Conservation (phyloP, 2,888 invertebrate species). For the Cheilosia scutellata region DNA sequence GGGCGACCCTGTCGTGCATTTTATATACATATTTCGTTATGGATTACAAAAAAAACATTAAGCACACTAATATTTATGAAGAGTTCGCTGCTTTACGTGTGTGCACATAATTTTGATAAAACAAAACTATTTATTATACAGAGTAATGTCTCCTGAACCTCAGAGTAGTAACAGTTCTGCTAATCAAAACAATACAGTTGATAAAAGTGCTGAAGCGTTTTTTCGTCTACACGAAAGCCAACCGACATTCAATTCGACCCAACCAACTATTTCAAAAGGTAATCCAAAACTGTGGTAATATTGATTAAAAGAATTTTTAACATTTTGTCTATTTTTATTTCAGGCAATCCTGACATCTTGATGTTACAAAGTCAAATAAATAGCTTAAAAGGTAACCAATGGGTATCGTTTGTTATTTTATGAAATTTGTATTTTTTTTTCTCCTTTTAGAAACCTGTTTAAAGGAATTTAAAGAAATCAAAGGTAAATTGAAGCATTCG, state of each 20-base stretch:
- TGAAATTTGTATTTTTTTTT: not conserved
- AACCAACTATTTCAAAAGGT: conserved; percentile 6
- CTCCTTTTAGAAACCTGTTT: conserved; percentile 25
- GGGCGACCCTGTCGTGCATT: no score
- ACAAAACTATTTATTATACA: conserved; percentile 35
- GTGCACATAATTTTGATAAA: conserved; percentile 6
- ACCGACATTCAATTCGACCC: not conserved
- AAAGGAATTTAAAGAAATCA: conserved; percentile 33
- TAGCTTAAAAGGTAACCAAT: conserved; percentile 16
- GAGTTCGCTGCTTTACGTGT: conserved; percentile 19
- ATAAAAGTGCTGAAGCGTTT: conserved; percentile 24
- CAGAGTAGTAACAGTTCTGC: conserved; percentile 33
- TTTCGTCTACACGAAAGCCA: conserved; percentile 1
- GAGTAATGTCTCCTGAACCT: conserved; percentile 31
- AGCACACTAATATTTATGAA: conserved; percentile 20
- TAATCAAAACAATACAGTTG: conserved; percentile 11
- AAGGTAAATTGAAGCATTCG: conserved; percentile 2
- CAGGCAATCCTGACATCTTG: conserved; percentile 17
- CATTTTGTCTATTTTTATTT: not conserved
- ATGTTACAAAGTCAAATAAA: conserved; percentile 25
- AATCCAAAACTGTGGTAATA: not conserved
- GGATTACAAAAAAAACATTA: not conserved
- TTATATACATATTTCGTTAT: no score
- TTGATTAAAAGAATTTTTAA: not conserved
- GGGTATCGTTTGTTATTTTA: not conserved